These are phyloP conservation scores for Ctenopoma kingsleyae DNA, from an alignment of 2,797 vertebrate species.

Conservation along the genomic window DNA sequence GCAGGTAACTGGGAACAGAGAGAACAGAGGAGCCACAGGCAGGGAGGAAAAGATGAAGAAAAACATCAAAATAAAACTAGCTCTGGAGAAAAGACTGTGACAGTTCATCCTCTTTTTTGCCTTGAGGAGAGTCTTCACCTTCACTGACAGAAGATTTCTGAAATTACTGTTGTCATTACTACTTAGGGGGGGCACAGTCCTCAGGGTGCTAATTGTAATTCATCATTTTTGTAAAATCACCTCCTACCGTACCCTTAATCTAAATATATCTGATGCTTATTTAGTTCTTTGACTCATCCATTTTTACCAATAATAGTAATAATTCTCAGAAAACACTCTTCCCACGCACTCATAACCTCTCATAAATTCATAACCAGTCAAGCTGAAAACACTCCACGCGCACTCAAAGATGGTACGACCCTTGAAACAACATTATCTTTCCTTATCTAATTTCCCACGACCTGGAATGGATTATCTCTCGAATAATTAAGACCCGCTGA, in stretches of 20 bases:
- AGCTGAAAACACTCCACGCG: conserved; percentile 30
- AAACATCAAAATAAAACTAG: too few species aligned
- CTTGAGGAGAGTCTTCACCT: conserved; percentile 19
- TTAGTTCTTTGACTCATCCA: conserved; percentile 11
- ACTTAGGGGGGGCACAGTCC: conserved; percentile 15
- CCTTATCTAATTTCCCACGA: conserved; percentile 68
- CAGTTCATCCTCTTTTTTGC: not conserved
- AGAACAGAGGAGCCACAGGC: too few species aligned
- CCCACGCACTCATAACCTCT: conserved; percentile 10
- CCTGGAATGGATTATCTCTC: conserved; percentile 61
- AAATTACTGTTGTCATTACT: conserved; percentile 55
- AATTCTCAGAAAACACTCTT: conserved; percentile 13
- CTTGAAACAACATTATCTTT: conserved; percentile 61
- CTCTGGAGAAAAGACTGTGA: too few species aligned
- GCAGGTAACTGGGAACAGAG: too few species aligned
- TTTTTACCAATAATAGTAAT: conserved; percentile 2
- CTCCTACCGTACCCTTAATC: conserved; percentile 52
- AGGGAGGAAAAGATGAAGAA: too few species aligned
- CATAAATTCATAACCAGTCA: conserved; percentile 22
- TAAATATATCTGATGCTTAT: conserved; percentile 37
- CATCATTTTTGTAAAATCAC: conserved; percentile 46
- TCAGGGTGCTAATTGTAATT: conserved; percentile 53
- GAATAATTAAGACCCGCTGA: conserved; percentile 80
- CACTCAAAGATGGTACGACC: conserved; percentile 11
- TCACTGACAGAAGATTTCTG: conserved; percentile 30